Conservation (phyloP, 2,888 invertebrate species). For the Hypolimnas misippus region DNA sequence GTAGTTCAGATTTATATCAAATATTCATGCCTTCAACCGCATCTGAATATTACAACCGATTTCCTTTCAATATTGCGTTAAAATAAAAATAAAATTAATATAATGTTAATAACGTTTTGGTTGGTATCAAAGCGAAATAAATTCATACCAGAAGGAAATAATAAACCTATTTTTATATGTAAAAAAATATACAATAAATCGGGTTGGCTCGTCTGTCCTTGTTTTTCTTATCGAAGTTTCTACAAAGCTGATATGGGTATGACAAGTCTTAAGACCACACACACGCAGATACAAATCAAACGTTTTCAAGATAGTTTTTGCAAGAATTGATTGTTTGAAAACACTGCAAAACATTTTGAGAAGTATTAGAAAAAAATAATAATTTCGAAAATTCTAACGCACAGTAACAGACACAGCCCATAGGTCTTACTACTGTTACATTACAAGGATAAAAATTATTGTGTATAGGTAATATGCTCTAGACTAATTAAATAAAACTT, state of each 20-base stretch:
- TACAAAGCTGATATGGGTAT: slow-evolving; percentile 58
- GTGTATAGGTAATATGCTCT: too few species aligned
- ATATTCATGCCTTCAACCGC: too few species aligned
- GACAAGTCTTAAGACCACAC: slow-evolving; percentile 48
- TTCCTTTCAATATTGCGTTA: too few species aligned
- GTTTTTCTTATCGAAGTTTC: slow-evolving; percentile 37
- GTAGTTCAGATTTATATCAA: too few species aligned
- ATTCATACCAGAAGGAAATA: background rate
- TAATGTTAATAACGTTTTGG: background rate
- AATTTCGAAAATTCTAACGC: too few species aligned
- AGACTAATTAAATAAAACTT: too few species aligned
- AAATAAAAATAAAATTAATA: background rate
- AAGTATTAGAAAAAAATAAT: too few species aligned
- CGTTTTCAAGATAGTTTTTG: slow-evolving; percentile 1
- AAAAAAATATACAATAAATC: slow-evolving; percentile 11
- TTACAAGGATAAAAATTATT: too few species aligned
- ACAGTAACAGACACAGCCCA: too few species aligned
- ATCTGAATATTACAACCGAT: too few species aligned
- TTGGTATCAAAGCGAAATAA: background rate
- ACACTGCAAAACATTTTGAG: background rate
- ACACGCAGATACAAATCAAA: slow-evolving; percentile 33
- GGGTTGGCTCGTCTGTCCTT: slow-evolving; percentile 21
- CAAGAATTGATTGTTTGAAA: background rate
- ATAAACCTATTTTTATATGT: background rate
- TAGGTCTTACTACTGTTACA: too few species aligned